Evolutionary conservation across 2,113 vertebrate genomes (phyloP), one percentile per base, ranked within the genome.

Genomic region (Pelecanus crispus): DNA sequence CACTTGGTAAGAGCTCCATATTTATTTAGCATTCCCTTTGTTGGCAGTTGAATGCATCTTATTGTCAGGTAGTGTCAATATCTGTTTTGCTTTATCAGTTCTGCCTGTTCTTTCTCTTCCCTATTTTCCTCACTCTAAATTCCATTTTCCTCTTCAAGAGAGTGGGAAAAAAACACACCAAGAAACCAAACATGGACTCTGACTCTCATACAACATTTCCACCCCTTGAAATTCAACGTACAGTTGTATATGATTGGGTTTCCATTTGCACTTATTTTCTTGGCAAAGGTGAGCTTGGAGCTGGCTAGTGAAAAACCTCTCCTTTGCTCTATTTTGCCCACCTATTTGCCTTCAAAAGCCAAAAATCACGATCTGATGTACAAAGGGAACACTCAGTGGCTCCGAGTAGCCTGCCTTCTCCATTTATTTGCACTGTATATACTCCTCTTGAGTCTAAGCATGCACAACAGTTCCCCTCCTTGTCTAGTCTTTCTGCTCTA

Each of bases 301-400:
- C 55, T 74, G 50, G 73, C 86, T 92, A 90, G 31, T 83, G 44
- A 58, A 94, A 94, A 88, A 86, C 9, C 62, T 82, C 55, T 74
- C 50, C 45, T 85, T 77, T 17, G 3, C 56, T 84, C 81, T 42
- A 8, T 56, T 89, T 88, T 91, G 73, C 78, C 62, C 88, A 92
- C 56, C 82, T 90, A 81, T 56, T n/a, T 78, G 40, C 78, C 49
- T 92, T 65, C 82, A 79, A 71, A 86, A 81, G 94, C 86, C 84
- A 93, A 89, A 92, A 96, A 92, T 88, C 88, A 90, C 83, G 95
- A 77, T 32, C 29, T 50, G 83, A 65, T 91, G 52, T 75, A 96
- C 79, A 94, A 92, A 95, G 77, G 32, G 71, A 75, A 82, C 45
- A 31, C 79, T 81, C 85, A 87, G 40, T 65, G 91, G 70, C 53